Percentiles rank a stretch among this genome's conserved stretches.
These are phyloP conservation scores for Palythoa grandis DNA, from an alignment of 92 coral and sea anemone species.

Conservation along the genomic window DNA sequence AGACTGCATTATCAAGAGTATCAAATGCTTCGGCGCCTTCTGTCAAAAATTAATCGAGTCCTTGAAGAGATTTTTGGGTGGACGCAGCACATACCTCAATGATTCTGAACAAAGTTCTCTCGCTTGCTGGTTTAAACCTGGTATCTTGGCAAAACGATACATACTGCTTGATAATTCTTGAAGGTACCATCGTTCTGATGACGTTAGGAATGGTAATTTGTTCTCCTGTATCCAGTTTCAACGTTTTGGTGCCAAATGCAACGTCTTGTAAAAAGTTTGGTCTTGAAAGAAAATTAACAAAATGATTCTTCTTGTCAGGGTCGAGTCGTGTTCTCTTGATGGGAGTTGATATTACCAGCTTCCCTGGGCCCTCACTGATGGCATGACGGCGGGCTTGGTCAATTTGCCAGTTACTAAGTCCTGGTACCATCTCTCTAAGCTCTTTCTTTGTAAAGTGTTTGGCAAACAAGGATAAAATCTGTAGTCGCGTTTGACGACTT, in stretches of 20 bases:
- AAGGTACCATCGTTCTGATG: slow-evolving; percentile 42
- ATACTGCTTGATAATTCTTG: slow-evolving; percentile 48
- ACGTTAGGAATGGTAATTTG: slow-evolving; percentile 40
- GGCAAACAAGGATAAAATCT: slow-evolving; percentile 49
- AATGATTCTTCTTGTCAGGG: slow-evolving; percentile 38
- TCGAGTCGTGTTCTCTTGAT: slow-evolving; percentile 40
- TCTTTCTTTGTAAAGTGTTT: slow-evolving; percentile 50
- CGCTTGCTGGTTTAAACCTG: slow-evolving; percentile 44
- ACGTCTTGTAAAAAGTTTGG: slow-evolving; percentile 28
- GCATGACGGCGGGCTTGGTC: slow-evolving; percentile 58
- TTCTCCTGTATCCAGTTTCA: slow-evolving; percentile 38
- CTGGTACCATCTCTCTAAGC: slow-evolving; percentile 50
- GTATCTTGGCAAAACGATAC: slow-evolving; percentile 48
- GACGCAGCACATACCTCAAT: neutral
- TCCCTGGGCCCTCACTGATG: slow-evolving; percentile 42
- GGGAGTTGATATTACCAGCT: slow-evolving; percentile 34
- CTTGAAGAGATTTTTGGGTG: no score
- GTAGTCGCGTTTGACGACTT: slow-evolving; percentile 52
- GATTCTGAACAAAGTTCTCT: slow-evolving; percentile 47
- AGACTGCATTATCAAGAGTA: neutral
- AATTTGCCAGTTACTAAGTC: slow-evolving; percentile 24
- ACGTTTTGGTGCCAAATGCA: slow-evolving; percentile 33
- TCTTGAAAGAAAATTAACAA: slow-evolving; percentile 19
- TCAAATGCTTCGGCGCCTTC: slow-evolving; percentile 47
- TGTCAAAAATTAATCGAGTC: slow-evolving; percentile 1